Evolutionary conservation across 2,888 invertebrate genomes (phyloP).

Genomic region (Cephus pulcher): DNA sequence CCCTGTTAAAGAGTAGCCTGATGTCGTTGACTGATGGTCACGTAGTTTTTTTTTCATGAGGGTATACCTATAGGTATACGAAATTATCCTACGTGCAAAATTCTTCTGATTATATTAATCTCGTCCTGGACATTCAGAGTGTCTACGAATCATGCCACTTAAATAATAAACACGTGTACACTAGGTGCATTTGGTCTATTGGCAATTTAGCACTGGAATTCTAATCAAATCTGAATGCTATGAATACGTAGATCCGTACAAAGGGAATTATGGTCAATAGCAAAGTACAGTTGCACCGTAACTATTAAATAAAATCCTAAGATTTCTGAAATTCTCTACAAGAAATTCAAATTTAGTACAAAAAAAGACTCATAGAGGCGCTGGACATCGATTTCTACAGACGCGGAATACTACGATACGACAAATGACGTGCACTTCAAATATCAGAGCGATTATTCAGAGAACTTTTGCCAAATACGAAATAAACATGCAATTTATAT

Average conservation of each 20-base stretch:
- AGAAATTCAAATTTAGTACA: not conserved
- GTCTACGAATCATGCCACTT: not conserved
- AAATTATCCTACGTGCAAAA: not conserved
- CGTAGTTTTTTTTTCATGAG: not conserved
- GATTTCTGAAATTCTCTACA: not conserved
- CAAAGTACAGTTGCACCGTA: not conserved
- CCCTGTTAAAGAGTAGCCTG: not conserved
- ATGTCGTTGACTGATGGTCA: not conserved
- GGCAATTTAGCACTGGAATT: conserved; percentile 1
- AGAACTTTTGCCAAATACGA: not conserved
- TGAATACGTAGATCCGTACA: not conserved
- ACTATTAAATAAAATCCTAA: not conserved
- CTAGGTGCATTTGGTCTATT: not conserved
- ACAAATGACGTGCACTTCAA: not conserved
- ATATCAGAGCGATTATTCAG: not conserved
- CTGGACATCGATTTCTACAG: not conserved
- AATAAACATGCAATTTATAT: not conserved
- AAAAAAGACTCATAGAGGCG: not conserved
- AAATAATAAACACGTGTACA: not conserved
- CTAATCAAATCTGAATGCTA: conserved; percentile 2
- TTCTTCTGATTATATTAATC: not conserved
- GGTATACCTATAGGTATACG: not conserved
- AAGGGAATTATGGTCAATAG: not conserved
- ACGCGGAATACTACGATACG: not conserved
- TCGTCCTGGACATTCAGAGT: not conserved